phyloP scores from a whole-genome alignment of 2,888 invertebrate genomes.

The Microdon myrmicae region DNA sequence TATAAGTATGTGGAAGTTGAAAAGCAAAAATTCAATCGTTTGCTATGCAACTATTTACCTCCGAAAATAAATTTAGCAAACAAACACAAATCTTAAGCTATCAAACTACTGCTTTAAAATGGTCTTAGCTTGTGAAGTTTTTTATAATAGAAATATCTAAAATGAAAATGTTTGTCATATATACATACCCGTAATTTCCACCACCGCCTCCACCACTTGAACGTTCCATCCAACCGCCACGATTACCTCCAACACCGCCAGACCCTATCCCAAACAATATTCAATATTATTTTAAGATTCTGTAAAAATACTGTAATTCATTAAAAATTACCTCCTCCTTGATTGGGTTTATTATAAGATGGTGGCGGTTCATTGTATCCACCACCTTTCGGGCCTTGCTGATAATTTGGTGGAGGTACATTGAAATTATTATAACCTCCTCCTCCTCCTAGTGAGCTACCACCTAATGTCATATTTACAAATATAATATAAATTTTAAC shows the following conservation, averaged over 20 bases:
- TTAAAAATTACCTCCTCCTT: slow-evolving; percentile 57
- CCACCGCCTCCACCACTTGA: slow-evolving; percentile 59
- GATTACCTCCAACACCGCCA: slow-evolving; percentile 55
- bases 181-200: slow-evolving; percentile 64
- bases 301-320: neutral
- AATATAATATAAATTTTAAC: neutral
- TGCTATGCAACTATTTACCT: slow-evolving; percentile 14
- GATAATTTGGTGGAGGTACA: slow-evolving; percentile 65
- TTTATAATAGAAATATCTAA: slow-evolving; percentile 16
- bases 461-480: slow-evolving; percentile 54
- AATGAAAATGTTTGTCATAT: slow-evolving; percentile 18
- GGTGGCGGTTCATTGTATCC: slow-evolving; percentile 64
- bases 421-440: slow-evolving; percentile 64
- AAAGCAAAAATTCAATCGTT: slow-evolving; percentile 53
- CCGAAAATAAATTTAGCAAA: slow-evolving; percentile 6
- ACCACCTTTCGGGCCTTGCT: slow-evolving; percentile 59
- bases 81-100: slow-evolving; percentile 24
- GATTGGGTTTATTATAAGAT: slow-evolving; percentile 59
- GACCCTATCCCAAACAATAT: slow-evolving; percentile 39
- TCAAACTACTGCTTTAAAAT: slow-evolving; percentile 51
- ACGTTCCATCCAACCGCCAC: slow-evolving; percentile 59
- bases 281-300: neutral
- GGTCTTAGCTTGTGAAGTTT: slow-evolving; percentile 54
- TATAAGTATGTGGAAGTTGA: no score
- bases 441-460: slow-evolving; percentile 57